phyloP scores from a whole-genome alignment of 1,140 invertebrate species.

The Theocolax elegans region DNA sequence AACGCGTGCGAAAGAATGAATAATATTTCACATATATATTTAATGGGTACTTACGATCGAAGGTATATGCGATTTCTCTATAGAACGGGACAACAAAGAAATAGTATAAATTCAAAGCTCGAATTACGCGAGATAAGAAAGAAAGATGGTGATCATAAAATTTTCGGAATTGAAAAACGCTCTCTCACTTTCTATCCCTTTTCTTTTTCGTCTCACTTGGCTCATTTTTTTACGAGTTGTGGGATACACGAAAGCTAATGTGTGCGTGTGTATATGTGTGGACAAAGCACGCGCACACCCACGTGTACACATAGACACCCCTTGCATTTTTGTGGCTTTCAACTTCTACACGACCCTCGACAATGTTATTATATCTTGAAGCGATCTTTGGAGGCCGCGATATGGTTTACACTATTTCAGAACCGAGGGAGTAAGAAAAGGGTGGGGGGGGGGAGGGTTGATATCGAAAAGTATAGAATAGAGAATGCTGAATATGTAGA shows the following conservation, averaged over 20 bases:
- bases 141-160: slow-evolving; percentile 63
- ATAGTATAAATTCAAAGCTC: too few relatives aligned
- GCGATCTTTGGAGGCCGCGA: slow-evolving; percentile 37
- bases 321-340: slow-evolving; percentile 1
- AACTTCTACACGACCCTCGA: not conserved
- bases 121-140: slow-evolving; percentile 24
- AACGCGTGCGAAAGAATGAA: too few relatives aligned
- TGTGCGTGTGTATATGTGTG: too few relatives aligned
- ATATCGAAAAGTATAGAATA: not conserved
- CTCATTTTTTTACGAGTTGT: slow-evolving; percentile 13
- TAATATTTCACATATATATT: too few relatives aligned
- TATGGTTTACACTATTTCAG: slow-evolving; percentile 34
- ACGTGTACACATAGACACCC: not conserved
- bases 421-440: not conserved
- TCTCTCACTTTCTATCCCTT: slow-evolving; percentile 41
- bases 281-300: too few relatives aligned
- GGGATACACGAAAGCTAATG: not conserved
- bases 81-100: too few relatives aligned
- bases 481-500: slow-evolving; percentile 32
- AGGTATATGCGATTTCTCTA: too few relatives aligned
- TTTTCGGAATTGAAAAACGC: slow-evolving; percentile 65
- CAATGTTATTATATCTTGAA: slow-evolving; percentile 34
- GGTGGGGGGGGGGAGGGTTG: not conserved
- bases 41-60: too few relatives aligned
- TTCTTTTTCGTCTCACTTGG: not conserved